Evolutionary conservation across 2,888 invertebrate genomes (phyloP).

Genomic region (Osmoderma eremita): DNA sequence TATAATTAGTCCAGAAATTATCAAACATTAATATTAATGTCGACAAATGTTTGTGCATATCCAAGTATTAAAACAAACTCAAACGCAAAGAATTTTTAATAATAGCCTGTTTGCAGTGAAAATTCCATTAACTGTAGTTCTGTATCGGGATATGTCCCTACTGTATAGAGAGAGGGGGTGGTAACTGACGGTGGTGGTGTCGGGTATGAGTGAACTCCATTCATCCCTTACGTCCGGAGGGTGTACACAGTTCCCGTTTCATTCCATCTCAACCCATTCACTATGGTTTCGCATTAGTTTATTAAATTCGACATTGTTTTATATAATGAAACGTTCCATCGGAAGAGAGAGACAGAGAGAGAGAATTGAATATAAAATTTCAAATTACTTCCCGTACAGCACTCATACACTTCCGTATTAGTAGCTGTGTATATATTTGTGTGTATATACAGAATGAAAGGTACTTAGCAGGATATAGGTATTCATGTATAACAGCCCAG

Average conservation of each 20-base stretch:
- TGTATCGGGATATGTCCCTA: not conserved
- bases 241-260: slow-evolving; percentile 57
- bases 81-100: no score
- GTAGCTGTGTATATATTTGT: not conserved
- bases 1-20: no score
- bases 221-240: slow-evolving; percentile 52
- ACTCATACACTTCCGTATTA: slow-evolving; percentile 2
- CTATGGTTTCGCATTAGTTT: slow-evolving; percentile 59
- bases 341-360: slow-evolving; percentile 10
- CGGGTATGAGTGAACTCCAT: slow-evolving; percentile 22
- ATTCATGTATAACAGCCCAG: no score
- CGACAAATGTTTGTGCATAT: no score
- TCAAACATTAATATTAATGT: no score
- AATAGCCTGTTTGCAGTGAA: not conserved
- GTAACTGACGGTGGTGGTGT: not conserved
- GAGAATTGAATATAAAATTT: slow-evolving; percentile 28
- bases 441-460: not conserved
- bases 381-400: slow-evolving; percentile 30
- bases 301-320: slow-evolving; percentile 60
- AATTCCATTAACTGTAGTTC: not conserved
- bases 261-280: slow-evolving; percentile 59
- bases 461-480: no score
- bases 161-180: not conserved
- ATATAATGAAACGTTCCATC: slow-evolving; percentile 54
- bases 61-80: no score